phyloP scores from a whole-genome alignment of 2,888 invertebrate genomes.

The Suillia variegata region DNA sequence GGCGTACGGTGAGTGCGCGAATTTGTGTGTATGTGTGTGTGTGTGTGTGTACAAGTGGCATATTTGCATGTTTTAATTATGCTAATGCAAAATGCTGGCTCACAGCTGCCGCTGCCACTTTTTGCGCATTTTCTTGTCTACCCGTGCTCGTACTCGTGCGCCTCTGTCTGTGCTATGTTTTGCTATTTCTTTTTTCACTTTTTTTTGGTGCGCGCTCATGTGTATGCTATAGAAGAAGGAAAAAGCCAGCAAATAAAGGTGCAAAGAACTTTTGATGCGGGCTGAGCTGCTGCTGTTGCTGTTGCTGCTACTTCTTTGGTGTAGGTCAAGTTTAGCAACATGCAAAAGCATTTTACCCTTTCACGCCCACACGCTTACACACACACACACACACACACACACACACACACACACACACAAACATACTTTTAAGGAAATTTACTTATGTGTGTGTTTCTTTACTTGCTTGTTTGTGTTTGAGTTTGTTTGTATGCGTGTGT shows the following conservation, averaged over 20 bases:
- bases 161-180: background rate
- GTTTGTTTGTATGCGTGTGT: no score
- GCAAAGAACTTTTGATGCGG: background rate
- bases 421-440: background rate
- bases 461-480: background rate
- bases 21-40: no score
- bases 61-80: conserved; percentile 42
- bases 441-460: background rate
- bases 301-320: background rate
- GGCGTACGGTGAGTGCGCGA: no score
- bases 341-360: conserved; percentile 20
- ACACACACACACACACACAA: background rate
- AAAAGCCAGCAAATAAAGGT: no score
- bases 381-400: background rate
- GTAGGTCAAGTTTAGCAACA: conserved; percentile 33
- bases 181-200: background rate
- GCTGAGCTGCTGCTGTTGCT: background rate
- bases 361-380: background rate
- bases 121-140: background rate
- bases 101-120: conserved; percentile 5
- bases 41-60: no score
- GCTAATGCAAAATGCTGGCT: conserved; percentile 39
- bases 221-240: no score
- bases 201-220: background rate
- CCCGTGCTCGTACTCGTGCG: background rate